Conservation (phyloP, 2,888 invertebrate genomes). For the Belgica antarctica region DNA sequence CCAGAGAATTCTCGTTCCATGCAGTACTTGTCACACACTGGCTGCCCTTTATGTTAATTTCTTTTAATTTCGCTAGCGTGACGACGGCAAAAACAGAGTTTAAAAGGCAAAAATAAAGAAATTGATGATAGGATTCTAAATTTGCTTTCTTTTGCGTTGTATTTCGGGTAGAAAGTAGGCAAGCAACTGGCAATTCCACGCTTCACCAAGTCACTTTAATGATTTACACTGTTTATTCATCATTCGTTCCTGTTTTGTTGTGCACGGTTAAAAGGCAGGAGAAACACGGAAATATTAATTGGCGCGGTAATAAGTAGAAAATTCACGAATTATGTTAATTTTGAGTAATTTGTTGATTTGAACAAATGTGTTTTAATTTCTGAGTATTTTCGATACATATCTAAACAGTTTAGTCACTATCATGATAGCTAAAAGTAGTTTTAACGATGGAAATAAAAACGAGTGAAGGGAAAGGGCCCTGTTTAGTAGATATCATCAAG, state of each 20-base stretch:
- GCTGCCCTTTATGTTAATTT: slow-evolving; percentile 41
- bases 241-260: too few species aligned
- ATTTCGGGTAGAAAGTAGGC: not conserved
- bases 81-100: slow-evolving; percentile 24
- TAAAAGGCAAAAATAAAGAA: not conserved
- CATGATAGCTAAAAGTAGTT: slow-evolving; percentile 37
- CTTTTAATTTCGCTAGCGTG: slow-evolving; percentile 44
- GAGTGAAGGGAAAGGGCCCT: slow-evolving; percentile 4
- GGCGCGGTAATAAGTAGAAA: slow-evolving; percentile 39
- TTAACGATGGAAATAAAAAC: slow-evolving; percentile 21
- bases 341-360: slow-evolving; percentile 44
- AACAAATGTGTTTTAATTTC: slow-evolving; percentile 44
- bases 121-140: not conserved
- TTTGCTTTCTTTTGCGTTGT: not conserved
- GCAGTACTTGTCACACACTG: slow-evolving; percentile 42
- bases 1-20: slow-evolving; percentile 27
- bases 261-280: too few species aligned
- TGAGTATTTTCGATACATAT: slow-evolving; percentile 38
- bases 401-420: slow-evolving; percentile 44
- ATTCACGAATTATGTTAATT: slow-evolving; percentile 44
- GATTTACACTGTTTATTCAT: slow-evolving; percentile 9
- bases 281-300: slow-evolving; percentile 33
- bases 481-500: slow-evolving; percentile 9
- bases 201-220: slow-evolving; percentile 15
- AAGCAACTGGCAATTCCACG: not conserved